Base-by-base conservation (phyloP, 1,140 invertebrate species). In the Drosophila sulfurigaster region DNA sequence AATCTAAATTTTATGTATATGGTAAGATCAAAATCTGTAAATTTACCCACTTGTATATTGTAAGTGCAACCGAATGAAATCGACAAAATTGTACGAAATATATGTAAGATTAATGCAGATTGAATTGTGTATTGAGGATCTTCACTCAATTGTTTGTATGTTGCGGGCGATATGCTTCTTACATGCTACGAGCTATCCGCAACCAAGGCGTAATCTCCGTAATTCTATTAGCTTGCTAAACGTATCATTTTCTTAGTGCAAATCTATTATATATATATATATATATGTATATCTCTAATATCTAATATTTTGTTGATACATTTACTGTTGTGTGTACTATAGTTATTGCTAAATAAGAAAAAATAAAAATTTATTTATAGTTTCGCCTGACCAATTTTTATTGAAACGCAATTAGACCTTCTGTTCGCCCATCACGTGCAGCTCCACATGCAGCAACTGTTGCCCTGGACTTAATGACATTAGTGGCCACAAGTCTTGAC, bases 11-110 rank as follows among this genome's bases (percentile, higher is more conserved):
- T 52, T 81, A 78, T 79, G 75, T 77, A 86, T 10, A 32, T 79
- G 56, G 60, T 86, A 83, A 76, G 77, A 56, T 80, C 80, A 80
- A 83, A 78, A 72, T 78, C 65, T 87, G 85, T 88, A 88, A 83
- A 88, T 78, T 73, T 51, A 74, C 60, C 15, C 15, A 54, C 52
- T 45, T 30, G 16, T 77, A 70, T 70, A 58, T 65, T 75, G 13
- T 66, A 86, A 76, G 72, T 75, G 82, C 69, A 75, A 62, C 30
- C 51, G 46, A 66, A 56, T 54, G 54, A 58, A 38, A 51, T 52
- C 60, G 8, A 46, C 25, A 38, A 75, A 75, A 70, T 75, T 70
- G 51, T 75, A 75, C 54, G 67, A 73, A 69, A 73, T 67, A 75
- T 71, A 71, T 69, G 30, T 74, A 45, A 57, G 60, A 51, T 51